Conservation (phyloP, 1,140 invertebrate genomes). For the Drosophila albomicans region DNA sequence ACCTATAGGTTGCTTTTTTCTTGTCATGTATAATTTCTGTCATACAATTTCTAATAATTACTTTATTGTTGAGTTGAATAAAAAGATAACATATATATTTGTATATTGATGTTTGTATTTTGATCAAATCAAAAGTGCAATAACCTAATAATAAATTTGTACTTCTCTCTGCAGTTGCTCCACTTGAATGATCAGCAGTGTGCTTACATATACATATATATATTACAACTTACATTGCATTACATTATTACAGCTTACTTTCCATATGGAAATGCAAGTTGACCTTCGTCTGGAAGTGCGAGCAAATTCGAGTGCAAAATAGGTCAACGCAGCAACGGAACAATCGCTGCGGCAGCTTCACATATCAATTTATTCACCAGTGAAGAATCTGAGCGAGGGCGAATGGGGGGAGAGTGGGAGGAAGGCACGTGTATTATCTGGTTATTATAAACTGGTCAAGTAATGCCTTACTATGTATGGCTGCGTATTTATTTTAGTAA, state of each 20-base stretch:
- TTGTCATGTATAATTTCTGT: no score
- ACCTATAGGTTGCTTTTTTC: neutral
- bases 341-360: slow-evolving; percentile 7
- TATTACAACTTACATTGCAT: slow-evolving; percentile 5
- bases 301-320: slow-evolving; percentile 37
- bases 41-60: neutral
- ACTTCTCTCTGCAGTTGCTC: neutral
- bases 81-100: no score
- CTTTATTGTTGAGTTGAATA: no score
- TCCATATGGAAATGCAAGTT: slow-evolving; percentile 43
- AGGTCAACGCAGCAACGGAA: slow-evolving; percentile 22
- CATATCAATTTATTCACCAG: slow-evolving; percentile 15
- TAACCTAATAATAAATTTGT: neutral
- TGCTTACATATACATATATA: neutral
- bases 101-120: neutral
- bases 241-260: slow-evolving; percentile 19
- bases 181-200: slow-evolving; percentile 1
- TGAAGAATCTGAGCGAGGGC: neutral
- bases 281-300: slow-evolving; percentile 39
- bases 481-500: slow-evolving; percentile 1
- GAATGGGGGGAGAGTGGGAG: neutral
- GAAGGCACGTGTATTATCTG: slow-evolving; percentile 1
- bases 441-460: slow-evolving; percentile 1
- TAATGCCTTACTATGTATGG: neutral
- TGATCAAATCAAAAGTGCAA: neutral